These are phyloP conservation scores for Illadopsis cleaveri DNA, from an alignment of 2,113 vertebrate genomes.

Conservation along the genomic window DNA sequence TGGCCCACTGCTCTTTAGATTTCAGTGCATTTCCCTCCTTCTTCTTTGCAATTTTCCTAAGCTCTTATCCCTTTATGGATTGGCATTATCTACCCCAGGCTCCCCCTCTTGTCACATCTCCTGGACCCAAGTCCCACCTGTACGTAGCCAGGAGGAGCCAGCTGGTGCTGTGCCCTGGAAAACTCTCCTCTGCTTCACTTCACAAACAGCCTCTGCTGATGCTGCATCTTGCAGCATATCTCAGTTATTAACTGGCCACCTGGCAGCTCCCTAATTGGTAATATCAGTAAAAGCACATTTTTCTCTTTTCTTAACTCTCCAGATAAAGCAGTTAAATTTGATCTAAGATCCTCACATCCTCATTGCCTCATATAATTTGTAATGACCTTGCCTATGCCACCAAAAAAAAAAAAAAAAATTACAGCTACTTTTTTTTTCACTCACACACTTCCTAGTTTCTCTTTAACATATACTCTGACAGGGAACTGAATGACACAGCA, in stretches of 20 bases:
- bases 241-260: constrained; percentile 24
- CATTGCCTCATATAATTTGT: background rate
- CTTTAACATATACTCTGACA: background rate
- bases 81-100: background rate
- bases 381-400: background rate
- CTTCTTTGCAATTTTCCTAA: background rate
- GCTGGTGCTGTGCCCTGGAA: background rate
- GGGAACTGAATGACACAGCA: constrained; percentile 42
- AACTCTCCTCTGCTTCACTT: background rate
- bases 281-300: constrained; percentile 2
- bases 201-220: background rate
- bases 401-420: background rate
- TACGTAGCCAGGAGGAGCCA: background rate
- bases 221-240: background rate
- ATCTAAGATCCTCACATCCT: constrained; percentile 14
- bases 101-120: background rate
- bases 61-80: background rate
- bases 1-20: background rate
- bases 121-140: accelerated
- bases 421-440: background rate
- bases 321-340: constrained; percentile 3
- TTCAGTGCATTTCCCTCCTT: background rate
- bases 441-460: background rate
- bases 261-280: constrained; percentile 23
- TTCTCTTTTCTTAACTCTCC: background rate